A percentile compares a stretch with the other conserved stretches of the same genome.
Evolutionary conservation across 30 jellyfish, hydroid and myxozoan genomes (phyloP).

Genomic region (Aurelia aurita complex sp. Pacific): DNA sequence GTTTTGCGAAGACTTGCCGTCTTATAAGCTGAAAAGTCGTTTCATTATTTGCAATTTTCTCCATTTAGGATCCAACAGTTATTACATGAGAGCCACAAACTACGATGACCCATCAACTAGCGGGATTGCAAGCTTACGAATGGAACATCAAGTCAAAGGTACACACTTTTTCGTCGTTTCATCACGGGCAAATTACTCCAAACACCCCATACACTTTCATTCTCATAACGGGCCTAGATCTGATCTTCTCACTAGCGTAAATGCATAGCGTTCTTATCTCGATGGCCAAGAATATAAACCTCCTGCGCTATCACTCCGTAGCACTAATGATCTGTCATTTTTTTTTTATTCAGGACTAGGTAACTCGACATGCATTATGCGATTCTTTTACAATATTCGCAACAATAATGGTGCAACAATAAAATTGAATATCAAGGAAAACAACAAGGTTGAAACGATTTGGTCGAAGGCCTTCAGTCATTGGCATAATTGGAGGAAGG

Average conservation of each 20-base stretch:
- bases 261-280: no score
- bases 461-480: background rate
- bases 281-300: background rate
- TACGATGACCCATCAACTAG: background rate
- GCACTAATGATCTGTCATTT: background rate
- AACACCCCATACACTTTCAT: no score
- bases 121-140: background rate
- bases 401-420: background rate
- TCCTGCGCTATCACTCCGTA: background rate
- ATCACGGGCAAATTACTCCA: no score
- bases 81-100: conserved; percentile 2
- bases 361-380: background rate
- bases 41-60: background rate
- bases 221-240: no score
- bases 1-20: no score
- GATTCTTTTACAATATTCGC: background rate
- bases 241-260: no score
- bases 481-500: background rate
- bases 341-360: background rate
- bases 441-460: background rate
- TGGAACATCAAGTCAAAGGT: conserved; percentile 22
- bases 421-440: background rate
- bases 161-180: background rate
- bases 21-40: background rate
- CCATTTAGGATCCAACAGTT: background rate